These are phyloP conservation scores for Equus przewalskii DNA, from an alignment of 2,113 vertebrate species.

Conservation along the genomic window DNA sequence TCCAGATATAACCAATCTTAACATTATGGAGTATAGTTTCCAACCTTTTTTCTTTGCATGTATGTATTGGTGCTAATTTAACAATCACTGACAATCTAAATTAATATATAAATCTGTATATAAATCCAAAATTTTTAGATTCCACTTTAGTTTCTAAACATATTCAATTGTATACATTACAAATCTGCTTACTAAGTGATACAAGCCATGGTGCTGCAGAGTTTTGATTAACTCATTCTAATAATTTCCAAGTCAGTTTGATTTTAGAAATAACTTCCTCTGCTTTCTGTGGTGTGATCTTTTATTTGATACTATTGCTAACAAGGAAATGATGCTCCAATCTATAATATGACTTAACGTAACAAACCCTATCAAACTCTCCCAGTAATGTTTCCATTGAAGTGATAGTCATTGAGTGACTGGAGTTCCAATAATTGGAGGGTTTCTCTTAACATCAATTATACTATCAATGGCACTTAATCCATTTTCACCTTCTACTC, in stretches of 20 bases:
- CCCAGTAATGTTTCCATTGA: background rate
- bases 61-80: background rate
- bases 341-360: background rate
- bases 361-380: background rate
- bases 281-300: background rate
- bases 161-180: background rate
- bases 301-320: background rate
- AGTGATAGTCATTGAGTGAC: background rate
- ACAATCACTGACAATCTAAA: background rate
- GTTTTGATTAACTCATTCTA: slow-evolving; percentile 18
- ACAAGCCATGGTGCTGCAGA: background rate
- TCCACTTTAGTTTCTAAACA: background rate
- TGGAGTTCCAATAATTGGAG: background rate
- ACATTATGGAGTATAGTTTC: background rate
- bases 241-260: background rate
- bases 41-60: background rate
- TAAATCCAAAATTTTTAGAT: background rate
- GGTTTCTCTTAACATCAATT: background rate
- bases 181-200: background rate
- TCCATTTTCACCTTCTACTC: background rate
- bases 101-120: background rate
- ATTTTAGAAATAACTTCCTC: background rate
- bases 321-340: background rate
- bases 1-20: background rate
- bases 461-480: background rate